A percentile compares a stretch with the other conserved stretches of the same genome.
Evolutionary conservation across 2,888 invertebrate genomes (phyloP).

Genomic region (Microctonus hyperodae): DNA sequence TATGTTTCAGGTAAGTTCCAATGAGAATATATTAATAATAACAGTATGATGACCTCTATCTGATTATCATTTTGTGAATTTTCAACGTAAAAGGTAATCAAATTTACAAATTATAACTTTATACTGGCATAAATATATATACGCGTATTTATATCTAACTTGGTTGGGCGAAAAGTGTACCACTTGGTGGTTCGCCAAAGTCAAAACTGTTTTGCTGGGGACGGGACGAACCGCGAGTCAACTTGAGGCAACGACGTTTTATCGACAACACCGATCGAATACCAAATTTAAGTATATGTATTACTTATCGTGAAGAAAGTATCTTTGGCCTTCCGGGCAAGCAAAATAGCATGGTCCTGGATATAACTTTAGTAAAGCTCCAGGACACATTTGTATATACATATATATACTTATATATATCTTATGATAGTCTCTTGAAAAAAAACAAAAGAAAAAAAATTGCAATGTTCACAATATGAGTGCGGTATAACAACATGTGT

Average conservation of each 20-base stretch:
- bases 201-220: conserved; percentile 1
- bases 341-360: conserved; percentile 24
- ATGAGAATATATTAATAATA: conserved; percentile 11
- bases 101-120: neutral
- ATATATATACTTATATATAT: neutral
- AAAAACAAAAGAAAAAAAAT: too few species aligned
- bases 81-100: neutral
- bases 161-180: neutral
- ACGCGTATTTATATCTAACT: neutral
- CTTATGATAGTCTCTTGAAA: neutral
- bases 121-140: neutral
- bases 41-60: neutral
- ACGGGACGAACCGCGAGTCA: conserved; percentile 9
- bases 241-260: conserved; percentile 29
- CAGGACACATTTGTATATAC: neutral
- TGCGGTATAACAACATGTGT: conserved; percentile 7
- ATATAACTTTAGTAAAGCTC: conserved; percentile 5
- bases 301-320: conserved; percentile 30
- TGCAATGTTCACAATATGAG: neutral
- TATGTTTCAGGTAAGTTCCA: conserved; percentile 56
- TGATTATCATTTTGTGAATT: neutral
- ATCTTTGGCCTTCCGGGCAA: conserved; percentile 30
- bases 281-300: conserved; percentile 34
- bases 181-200: neutral
- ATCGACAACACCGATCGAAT: conserved; percentile 32